A percentile compares a stretch with the other conserved stretches of the same genome.
These are phyloP conservation scores for Sipha maydis DNA, from an alignment of 2,888 invertebrate species.

Conservation along the genomic window DNA sequence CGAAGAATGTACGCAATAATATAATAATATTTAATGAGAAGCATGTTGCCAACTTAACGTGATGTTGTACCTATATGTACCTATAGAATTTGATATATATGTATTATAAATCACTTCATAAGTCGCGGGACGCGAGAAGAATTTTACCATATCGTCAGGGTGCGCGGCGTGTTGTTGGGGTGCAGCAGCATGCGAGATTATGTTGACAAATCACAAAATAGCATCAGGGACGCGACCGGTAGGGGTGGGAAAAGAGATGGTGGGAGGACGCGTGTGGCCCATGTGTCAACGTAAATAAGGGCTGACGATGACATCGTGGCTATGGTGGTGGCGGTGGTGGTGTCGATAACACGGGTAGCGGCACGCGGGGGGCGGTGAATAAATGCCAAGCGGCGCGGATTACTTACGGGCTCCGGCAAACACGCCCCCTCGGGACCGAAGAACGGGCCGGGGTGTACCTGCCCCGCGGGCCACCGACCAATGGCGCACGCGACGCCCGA, in stretches of 20 bases:
- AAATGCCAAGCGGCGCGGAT: slow-evolving; percentile 55
- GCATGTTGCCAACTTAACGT: too few species aligned
- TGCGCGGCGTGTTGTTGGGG: background rate
- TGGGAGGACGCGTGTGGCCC: background rate
- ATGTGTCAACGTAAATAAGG: slow-evolving; percentile 45
- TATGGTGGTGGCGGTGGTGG: background rate
- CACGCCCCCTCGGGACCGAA: slow-evolving; percentile 46
- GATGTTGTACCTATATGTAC: too few species aligned
- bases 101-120: too few species aligned
- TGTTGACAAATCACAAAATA: slow-evolving; percentile 59
- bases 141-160: background rate
- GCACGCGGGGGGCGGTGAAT: slow-evolving; percentile 4
- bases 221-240: slow-evolving; percentile 33
- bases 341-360: background rate
- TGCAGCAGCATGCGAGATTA: slow-evolving; percentile 36
- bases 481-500: slow-evolving; percentile 40
- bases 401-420: slow-evolving; percentile 34
- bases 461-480: slow-evolving; percentile 41
- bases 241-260: background rate
- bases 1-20: too few species aligned
- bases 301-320: background rate
- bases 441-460: slow-evolving; percentile 36
- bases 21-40: too few species aligned
- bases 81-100: too few species aligned
- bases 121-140: background rate